Evolutionary conservation across 37 sponge, comb jelly and placozoan genomes (phyloP).

Genomic region (Ephydatia muelleri): DNA sequence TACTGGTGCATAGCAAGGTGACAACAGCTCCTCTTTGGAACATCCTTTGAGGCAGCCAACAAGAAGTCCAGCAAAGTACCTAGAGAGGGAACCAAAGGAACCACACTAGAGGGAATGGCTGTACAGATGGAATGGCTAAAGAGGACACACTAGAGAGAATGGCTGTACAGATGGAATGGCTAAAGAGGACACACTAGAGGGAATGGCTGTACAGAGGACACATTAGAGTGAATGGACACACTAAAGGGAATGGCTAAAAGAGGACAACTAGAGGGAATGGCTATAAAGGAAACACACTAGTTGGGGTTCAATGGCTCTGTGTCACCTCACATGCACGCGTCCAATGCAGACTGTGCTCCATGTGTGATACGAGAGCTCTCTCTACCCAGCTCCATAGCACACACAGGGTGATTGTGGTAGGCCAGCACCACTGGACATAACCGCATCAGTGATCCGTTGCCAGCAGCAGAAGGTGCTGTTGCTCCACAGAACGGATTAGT

Average conservation of each 20-base stretch:
- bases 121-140: neutral
- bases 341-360: conserved; percentile 63
- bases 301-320: neutral
- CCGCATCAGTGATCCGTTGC: conserved; percentile 88
- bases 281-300: neutral
- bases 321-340: conserved; percentile 72
- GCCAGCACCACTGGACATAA: conserved; percentile 75
- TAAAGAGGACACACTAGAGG: neutral
- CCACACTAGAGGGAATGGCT: neutral
- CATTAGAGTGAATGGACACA: neutral
- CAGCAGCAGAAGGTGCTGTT: conserved; percentile 66
- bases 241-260: too few relatives aligned
- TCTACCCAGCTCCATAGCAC: conserved; percentile 69
- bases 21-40: conserved; percentile 78
- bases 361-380: conserved; percentile 74
- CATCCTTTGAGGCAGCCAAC: conserved; percentile 79
- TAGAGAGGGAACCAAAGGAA: neutral
- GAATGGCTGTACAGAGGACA: neutral
- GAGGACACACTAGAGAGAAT: neutral
- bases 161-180: neutral
- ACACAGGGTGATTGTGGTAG: conserved; percentile 57
- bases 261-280: neutral
- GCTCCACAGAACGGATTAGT: conserved; percentile 64
- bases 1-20: conserved; percentile 64
- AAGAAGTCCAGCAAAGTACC: conserved; percentile 82